Conservation (phyloP, 2,797 vertebrate genomes). For the Eremophila alpestris region DNA sequence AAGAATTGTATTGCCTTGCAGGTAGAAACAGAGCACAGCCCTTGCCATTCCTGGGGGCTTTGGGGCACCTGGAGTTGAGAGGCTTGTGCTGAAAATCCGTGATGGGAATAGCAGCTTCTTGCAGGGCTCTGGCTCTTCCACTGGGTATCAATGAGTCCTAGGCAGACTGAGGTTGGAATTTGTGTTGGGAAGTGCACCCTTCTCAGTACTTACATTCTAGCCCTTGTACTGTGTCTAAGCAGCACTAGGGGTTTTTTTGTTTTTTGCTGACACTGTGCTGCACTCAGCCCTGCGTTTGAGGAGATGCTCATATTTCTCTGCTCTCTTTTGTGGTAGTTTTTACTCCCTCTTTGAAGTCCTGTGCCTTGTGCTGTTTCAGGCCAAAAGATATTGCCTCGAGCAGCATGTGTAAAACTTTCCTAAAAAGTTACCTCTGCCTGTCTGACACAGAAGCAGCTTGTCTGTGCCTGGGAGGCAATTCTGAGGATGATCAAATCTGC, state of each 20-base stretch:
- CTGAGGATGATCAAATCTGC: conserved; percentile 24
- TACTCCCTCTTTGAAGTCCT: background rate
- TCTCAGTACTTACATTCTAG: background rate
- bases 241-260: background rate
- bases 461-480: conserved; percentile 13
- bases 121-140: background rate
- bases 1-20: background rate
- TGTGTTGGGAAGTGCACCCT: background rate
- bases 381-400: background rate
- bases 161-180: background rate
- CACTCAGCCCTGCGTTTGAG: background rate
- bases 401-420: conserved; percentile 17
- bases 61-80: background rate
- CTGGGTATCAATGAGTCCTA: fast-evolving
- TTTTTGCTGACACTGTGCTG: background rate
- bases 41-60: fast-evolving
- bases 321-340: conserved; percentile 15
- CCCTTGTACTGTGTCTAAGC: background rate
- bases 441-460: background rate
- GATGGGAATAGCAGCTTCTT: background rate
- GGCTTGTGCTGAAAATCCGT: background rate
- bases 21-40: background rate
- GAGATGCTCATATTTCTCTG: background rate
- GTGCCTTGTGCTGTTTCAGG: background rate
- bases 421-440: background rate